Base-by-base conservation (phyloP, 2,797 vertebrate genomes). In the Limnodromus scolopaceus region DNA sequence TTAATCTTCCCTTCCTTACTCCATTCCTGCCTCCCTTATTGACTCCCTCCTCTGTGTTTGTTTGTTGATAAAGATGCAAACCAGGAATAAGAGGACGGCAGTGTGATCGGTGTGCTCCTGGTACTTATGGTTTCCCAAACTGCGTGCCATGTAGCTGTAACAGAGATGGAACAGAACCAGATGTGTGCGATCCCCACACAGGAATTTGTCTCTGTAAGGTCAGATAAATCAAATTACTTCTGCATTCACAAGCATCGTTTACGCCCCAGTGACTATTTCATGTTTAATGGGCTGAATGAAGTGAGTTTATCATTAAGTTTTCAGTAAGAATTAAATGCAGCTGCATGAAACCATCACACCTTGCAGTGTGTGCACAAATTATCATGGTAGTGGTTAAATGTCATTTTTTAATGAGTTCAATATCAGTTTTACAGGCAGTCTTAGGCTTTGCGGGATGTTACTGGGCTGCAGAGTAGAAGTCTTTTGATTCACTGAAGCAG, bases 191-290 rank as follows among this genome's bases (percentile, higher is more conserved):
- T 97, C 98, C 98, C 2, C 95, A 97, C 74, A 99, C 99, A 2
- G 99, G 99, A 66, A 94, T 87, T 92, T 99, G 99, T 94, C 98
- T 99, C 92, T 99, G 99, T 98, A 99, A 99, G 99, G 99, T 99
- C 95, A 98, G 97, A 90, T 36, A 27, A 68, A 82, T 80, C 19
- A 9, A 53, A 88, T 95, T 89, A 69, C 30, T 96, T 95, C 75
- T 91, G 71, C 41, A 39, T 93, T 94, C 88, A 80, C 32, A 74
- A 84, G 68, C 80, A 53, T 46, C 0, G 0, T 92, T 90, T 87
- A n/a, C 51, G 38, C 14, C 2, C 86, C 86, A 57, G 60, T 90
- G 58, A 39, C 60, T 84, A 16, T 72, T 92, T 84, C 0, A 0
- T 58, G 57, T 57, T 60, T 79, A 76, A 81, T 49, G 30, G 38